A percentile compares a stretch with the other conserved stretches of the same genome.
Conservation (phyloP, 2,797 vertebrate genomes). For the Alosa sapidissima region DNA sequence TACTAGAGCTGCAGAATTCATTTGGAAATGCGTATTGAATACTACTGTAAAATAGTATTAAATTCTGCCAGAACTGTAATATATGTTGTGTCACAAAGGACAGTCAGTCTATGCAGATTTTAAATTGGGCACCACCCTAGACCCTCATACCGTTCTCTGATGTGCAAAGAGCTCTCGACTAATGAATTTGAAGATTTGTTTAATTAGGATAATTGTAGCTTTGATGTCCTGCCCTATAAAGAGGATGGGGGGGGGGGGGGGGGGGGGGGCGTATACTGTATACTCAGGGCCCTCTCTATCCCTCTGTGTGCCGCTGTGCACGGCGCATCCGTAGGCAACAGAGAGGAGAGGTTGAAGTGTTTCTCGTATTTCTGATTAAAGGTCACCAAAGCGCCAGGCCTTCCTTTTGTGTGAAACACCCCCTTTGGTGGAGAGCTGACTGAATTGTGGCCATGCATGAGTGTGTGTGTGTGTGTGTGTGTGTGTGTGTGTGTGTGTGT, state of each 20-base stretch:
- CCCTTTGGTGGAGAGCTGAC: not conserved
- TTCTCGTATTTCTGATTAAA: not conserved
- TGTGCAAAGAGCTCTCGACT: not conserved
- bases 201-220: conserved; percentile 12
- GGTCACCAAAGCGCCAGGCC: not conserved
- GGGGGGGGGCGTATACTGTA: not conserved
- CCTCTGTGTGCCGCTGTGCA: not conserved
- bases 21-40: not conserved
- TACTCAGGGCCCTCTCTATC: not conserved
- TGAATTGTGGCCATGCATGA: not conserved
- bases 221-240: not conserved
- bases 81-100: not conserved
- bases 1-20: not conserved
- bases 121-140: not conserved
- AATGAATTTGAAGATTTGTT: conserved; percentile 14
- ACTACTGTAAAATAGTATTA: not conserved
- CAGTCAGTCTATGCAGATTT: not conserved
- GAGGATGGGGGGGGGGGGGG: not conserved
- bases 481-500: not conserved
- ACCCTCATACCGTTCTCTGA: not conserved
- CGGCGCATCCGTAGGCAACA: not conserved
- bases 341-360: not conserved
- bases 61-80: not conserved
- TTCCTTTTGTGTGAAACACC: not conserved
- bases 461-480: not conserved